Conservation (phyloP, 2,888 invertebrate genomes). For the Latheticus oryzae region DNA sequence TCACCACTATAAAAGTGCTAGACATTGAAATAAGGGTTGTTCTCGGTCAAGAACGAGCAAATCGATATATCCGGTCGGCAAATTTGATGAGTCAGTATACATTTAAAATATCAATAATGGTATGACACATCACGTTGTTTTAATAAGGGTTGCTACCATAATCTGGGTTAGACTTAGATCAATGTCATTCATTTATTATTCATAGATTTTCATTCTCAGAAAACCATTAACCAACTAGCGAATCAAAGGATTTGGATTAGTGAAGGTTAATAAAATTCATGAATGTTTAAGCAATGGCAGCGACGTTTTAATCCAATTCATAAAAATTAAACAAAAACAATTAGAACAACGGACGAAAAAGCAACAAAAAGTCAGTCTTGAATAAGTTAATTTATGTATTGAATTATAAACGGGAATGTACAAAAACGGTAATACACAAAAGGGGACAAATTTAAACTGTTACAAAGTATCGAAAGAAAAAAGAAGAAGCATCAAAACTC, state of each 20-base stretch:
- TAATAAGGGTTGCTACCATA: no score
- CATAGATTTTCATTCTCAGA: neutral
- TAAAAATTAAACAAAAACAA: conserved; percentile 58
- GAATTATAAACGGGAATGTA: conserved; percentile 58
- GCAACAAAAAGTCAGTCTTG: conserved; percentile 62
- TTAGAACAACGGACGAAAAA: conserved; percentile 52
- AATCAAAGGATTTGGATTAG: conserved; percentile 3
- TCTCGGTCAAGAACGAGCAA: conserved; percentile 10
- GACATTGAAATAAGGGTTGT: conserved; percentile 1
- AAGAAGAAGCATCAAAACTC: conserved; percentile 53
- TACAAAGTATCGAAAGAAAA: no score
- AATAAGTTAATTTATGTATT: conserved; percentile 61
- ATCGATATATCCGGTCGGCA: conserved; percentile 12
- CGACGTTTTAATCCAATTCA: conserved; percentile 58
- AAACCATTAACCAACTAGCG: no score
- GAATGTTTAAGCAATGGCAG: conserved; percentile 49
- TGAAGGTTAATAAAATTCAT: conserved; percentile 26
- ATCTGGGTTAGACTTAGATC: no score
- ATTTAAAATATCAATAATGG: conserved; percentile 1
- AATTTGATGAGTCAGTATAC: conserved; percentile 1
- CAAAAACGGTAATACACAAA: conserved; percentile 56
- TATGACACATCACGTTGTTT: no score
- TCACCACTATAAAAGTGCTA: conserved; percentile 7
- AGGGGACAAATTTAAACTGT: conserved; percentile 41
- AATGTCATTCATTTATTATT: no score